A percentile compares a stretch with the other conserved stretches of the same genome.
Conservation (phyloP, 2,797 vertebrate species). For the Emydoidea blandingii region DNA sequence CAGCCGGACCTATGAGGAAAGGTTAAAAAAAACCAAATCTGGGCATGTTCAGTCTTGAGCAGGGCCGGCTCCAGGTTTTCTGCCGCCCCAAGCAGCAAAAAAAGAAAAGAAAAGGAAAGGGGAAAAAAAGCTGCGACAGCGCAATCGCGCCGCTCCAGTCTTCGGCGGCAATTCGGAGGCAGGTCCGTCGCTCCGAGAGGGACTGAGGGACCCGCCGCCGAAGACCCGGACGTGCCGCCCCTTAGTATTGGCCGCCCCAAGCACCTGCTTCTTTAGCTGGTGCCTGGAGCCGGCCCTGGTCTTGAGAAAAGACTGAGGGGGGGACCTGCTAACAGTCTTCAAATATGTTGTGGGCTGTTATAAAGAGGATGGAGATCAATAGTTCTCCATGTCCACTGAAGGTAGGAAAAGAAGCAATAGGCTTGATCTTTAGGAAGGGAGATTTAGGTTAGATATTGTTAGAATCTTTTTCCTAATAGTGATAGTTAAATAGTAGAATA, state of each 20-base stretch:
- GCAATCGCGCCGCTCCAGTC: too few species aligned
- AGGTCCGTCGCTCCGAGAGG: too few species aligned
- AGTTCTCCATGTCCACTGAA: neutral
- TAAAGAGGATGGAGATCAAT: neutral
- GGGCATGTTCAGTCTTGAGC: neutral
- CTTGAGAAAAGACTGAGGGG: neutral
- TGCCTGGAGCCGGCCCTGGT: too few species aligned
- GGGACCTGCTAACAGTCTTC: neutral
- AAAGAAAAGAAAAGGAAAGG: too few species aligned
- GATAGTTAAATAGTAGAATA: neutral
- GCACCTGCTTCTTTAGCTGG: too few species aligned
- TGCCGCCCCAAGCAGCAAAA: too few species aligned
- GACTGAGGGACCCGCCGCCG: too few species aligned
- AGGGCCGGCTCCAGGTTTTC: too few species aligned
- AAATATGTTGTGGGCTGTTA: neutral
- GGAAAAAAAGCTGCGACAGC: too few species aligned
- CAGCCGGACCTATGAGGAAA: neutral
- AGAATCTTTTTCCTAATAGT: neutral
- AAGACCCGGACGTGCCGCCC: too few species aligned
- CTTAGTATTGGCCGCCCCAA: too few species aligned
- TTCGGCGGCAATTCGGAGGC: too few species aligned
- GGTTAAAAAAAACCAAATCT: neutral
- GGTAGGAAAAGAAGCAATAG: neutral
- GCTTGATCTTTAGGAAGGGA: neutral
- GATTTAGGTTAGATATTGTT: neutral